Evolutionary conservation across 2,888 invertebrate genomes (phyloP).

Genomic region (Drosophila multiciliata): DNA sequence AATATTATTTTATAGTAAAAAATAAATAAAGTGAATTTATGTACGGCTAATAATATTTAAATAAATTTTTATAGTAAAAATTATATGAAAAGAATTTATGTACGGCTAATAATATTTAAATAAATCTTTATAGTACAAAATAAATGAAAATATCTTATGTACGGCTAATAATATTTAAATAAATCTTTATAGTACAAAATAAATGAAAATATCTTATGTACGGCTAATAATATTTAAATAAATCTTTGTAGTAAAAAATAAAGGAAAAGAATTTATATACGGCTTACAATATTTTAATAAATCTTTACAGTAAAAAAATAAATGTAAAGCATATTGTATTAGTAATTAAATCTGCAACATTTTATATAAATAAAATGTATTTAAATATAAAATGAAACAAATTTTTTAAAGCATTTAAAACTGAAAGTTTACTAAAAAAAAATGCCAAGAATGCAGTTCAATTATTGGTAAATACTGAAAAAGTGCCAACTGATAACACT

Average conservation of each 20-base stretch:
- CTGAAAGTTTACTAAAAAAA: conserved; percentile 4
- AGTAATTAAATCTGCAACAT: not conserved
- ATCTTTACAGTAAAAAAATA: not conserved
- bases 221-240: no score
- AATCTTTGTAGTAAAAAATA: not conserved
- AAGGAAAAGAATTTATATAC: not conserved
- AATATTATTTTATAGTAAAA: not conserved
- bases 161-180: no score
- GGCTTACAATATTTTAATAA: no score
- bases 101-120: not conserved
- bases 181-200: no score
- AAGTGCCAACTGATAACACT: conserved; percentile 25
- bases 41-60: no score
- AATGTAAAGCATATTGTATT: not conserved
- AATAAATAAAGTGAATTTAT: not conserved
- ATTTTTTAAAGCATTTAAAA: not conserved
- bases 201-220: no score
- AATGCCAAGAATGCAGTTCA: not conserved
- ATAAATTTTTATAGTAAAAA: no score
- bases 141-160: not conserved
- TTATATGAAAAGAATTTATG: no score
- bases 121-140: not conserved
- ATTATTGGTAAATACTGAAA: not conserved
- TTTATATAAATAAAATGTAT: not conserved
- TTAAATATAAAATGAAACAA: not conserved